phyloP scores from a whole-genome alignment of 1,140 invertebrate genomes.

The Trachymyrmex septentrionalis region DNA sequence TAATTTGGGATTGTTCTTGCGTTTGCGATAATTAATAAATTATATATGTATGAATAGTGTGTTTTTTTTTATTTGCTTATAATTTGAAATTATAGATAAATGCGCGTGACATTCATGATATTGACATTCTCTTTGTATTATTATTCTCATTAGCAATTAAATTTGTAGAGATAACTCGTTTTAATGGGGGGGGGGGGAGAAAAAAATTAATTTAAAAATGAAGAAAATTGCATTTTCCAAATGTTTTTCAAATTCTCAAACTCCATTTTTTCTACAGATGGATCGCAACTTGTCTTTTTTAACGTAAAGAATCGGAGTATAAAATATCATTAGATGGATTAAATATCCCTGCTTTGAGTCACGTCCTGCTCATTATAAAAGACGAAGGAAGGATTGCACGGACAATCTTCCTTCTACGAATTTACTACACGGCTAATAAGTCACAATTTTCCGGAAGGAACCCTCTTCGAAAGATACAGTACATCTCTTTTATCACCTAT shows the following conservation, averaged over 20 bases:
- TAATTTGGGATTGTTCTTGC: neutral
- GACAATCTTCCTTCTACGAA: constrained; percentile 5
- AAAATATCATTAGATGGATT: constrained; percentile 50
- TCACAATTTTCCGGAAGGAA: constrained; percentile 38
- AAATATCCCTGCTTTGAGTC: constrained; percentile 51
- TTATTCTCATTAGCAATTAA: neutral
- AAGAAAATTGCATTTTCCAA: neutral
- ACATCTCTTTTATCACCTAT: constrained; percentile 29
- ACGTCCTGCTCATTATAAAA: constrained; percentile 23
- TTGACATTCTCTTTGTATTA: neutral
- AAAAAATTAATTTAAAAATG: neutral
- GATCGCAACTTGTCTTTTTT: constrained; percentile 3
- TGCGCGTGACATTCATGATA: neutral
- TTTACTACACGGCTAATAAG: constrained; percentile 37
- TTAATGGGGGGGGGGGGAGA: neutral
- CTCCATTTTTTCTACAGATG: neutral
- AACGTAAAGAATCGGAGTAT: constrained; percentile 14
- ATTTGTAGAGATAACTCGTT: neutral
- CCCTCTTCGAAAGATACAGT: neutral
- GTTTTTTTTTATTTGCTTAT: neutral
- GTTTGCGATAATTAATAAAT: neutral
- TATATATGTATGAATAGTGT: neutral
- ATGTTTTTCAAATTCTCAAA: neutral
- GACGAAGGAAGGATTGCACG: neutral
- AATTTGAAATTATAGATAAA: neutral